Conservation (phyloP, 2,113 vertebrate genomes). For the Chitala chitala region DNA sequence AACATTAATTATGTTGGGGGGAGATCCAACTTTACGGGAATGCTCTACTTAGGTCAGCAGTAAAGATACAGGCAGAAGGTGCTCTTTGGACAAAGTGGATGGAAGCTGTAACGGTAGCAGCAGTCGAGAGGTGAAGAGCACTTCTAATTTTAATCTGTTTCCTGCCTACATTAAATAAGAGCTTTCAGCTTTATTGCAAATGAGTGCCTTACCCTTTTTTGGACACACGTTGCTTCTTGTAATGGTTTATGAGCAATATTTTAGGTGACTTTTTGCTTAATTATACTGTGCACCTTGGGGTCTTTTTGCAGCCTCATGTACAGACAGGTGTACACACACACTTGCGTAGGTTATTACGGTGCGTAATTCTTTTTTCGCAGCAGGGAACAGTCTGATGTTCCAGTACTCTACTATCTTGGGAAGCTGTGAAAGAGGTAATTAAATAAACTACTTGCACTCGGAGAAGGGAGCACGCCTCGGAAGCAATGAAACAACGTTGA, state of each 20-base stretch:
- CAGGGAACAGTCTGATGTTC: constrained; percentile 52
- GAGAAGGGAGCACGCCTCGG: constrained; percentile 48
- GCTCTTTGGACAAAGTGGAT: neutral
- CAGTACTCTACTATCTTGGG: constrained; percentile 50
- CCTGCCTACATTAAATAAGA: neutral
- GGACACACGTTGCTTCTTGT: neutral
- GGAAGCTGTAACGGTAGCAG: neutral
- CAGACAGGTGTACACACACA: neutral
- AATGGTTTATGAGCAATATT: neutral
- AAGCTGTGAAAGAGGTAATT: constrained; percentile 62
- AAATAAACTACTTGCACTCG: constrained; percentile 62
- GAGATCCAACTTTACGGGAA: neutral
- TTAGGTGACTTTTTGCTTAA: too few relatives aligned
- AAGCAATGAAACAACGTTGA: constrained; percentile 61
- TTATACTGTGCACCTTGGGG: neutral
- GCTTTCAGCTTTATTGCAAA: neutral
- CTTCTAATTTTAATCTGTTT: constrained; percentile 5
- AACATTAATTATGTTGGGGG: constrained; percentile 8
- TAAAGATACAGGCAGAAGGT: too few relatives aligned
- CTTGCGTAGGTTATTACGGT: neutral
- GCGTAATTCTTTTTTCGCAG: constrained; percentile 33
- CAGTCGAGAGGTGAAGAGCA: neutral
- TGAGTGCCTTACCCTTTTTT: neutral
- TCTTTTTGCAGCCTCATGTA: too few relatives aligned
- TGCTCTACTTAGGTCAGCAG: neutral